These are phyloP conservation scores for Heliconius eleuchia DNA, from an alignment of 1,140 invertebrate genomes.

Conservation along the genomic window DNA sequence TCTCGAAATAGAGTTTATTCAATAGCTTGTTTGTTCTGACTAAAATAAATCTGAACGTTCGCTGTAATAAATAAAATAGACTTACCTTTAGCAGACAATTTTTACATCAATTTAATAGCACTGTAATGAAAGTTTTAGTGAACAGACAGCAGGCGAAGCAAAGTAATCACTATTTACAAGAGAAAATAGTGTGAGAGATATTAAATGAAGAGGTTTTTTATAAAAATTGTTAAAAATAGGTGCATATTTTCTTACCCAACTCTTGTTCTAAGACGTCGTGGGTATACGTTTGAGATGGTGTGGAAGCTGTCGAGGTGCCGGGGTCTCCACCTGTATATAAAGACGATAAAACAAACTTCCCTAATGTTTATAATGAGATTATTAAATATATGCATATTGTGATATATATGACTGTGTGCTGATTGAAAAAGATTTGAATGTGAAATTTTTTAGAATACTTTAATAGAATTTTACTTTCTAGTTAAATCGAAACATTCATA, in stretches of 20 bases:
- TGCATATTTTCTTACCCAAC: slow-evolving; percentile 60
- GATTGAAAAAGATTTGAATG: background rate
- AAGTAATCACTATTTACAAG: slow-evolving; percentile 15
- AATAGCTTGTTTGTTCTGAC: slow-evolving; percentile 44
- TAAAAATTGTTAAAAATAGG: background rate
- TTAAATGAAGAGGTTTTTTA: slow-evolving; percentile 11
- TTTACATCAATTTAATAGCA: slow-evolving; percentile 22
- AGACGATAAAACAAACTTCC: slow-evolving; percentile 42
- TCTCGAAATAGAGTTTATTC: slow-evolving; percentile 54
- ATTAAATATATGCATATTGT: background rate
- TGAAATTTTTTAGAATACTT: background rate
- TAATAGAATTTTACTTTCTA: too few relatives aligned
- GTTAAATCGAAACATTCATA: too few relatives aligned
- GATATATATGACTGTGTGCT: background rate
- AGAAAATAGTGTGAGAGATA: slow-evolving; percentile 22
- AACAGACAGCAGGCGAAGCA: slow-evolving; percentile 32
- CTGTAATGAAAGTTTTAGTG: slow-evolving; percentile 16
- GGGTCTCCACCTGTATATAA: slow-evolving; percentile 67
- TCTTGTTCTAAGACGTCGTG: slow-evolving; percentile 64
- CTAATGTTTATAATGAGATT: slow-evolving; percentile 22
- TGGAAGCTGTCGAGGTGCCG: slow-evolving; percentile 51
- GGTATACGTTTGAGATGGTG: slow-evolving; percentile 44
- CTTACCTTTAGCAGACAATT: slow-evolving; percentile 23
- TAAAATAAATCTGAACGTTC: slow-evolving; percentile 45
- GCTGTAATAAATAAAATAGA: slow-evolving; percentile 33